Base-by-base conservation (phyloP, 2,113 vertebrate genomes). In the Phrynocephalus versicolor region DNA sequence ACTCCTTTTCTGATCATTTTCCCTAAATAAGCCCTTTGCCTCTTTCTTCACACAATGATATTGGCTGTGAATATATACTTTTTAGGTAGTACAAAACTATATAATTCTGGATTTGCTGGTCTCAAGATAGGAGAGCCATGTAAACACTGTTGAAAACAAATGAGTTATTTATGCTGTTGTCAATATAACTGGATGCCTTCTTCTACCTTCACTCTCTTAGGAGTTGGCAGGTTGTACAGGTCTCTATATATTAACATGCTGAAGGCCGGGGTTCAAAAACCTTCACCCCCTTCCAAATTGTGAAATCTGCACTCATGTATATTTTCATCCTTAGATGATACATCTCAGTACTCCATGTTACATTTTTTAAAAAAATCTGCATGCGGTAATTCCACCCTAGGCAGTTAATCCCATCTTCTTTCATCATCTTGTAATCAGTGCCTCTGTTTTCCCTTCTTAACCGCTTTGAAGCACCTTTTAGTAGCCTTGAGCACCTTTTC, bases 381-480 rank as follows among this genome's bases (percentile, higher is more conserved):
- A n/a, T 65, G 30, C 8, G 18, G 37, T 19, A 21, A 71, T 10
- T 64, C 57, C 55, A n/a, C 14, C 27, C 39, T 62, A 62, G 60
- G 27, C 25, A 62, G 33, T 45, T 12, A 73, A 7, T 72, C 33
- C 37, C 25, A 72, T 71, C 37, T 72, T 64, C 62, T 19, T 30
- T 79, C 83, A 37, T 69, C 35, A 35, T 92, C 70, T 78, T 92
- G 92, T 90, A 84, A 84, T 51, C 60, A 74, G 77, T 67, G 83
- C 81, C 23, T 74, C 23, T 64, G 21, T 73, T 57, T 62, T 62
- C 64, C 6, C n/a, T n/a, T 88, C 74, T 23, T 88, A 82, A 69
- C n/a, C 85, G 10, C 85, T 81, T 85, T 62, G 71, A 69, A 6
- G n/a, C 58, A 90, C 81, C 72, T 83, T 90, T 85, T 85, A 82